Evolutionary conservation across 2,113 vertebrate genomes (phyloP).

Genomic region (Zapornia atra): DNA sequence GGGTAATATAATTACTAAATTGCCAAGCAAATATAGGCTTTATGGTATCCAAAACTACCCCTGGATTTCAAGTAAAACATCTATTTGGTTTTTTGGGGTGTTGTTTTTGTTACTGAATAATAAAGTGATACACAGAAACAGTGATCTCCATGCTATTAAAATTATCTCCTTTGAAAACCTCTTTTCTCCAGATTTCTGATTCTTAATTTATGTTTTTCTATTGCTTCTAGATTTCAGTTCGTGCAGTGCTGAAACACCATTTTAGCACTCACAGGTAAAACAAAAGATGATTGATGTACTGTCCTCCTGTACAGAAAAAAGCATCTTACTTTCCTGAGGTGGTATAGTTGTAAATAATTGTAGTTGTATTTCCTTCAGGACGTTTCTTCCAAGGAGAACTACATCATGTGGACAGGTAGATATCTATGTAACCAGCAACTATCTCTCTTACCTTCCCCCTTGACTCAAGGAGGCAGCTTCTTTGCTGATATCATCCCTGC

Average conservation of each 20-base stretch:
- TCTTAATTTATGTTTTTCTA: neutral
- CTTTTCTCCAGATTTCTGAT: neutral
- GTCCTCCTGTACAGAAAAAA: neutral
- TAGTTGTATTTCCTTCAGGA: neutral
- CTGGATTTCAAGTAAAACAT: neutral
- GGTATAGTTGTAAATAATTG: neutral
- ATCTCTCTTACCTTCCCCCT: neutral
- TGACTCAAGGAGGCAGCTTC: neutral
- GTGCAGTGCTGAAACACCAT: neutral
- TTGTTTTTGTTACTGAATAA: neutral
- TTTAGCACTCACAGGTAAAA: neutral
- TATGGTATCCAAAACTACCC: neutral
- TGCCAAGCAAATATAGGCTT: neutral
- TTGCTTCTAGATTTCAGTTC: neutral
- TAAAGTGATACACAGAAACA: neutral
- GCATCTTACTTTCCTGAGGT: neutral
- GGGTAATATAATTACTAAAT: neutral
- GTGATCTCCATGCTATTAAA: neutral
- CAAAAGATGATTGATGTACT: neutral
- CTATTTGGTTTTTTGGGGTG: rapidly evolving
- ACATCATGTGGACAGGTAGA: neutral
- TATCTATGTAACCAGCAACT: neutral
- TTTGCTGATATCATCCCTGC: neutral
- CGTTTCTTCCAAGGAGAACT: neutral
- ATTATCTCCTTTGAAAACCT: neutral